Evolutionary conservation across 2,888 invertebrate genomes (phyloP).

Genomic region (Adela reaumurella): DNA sequence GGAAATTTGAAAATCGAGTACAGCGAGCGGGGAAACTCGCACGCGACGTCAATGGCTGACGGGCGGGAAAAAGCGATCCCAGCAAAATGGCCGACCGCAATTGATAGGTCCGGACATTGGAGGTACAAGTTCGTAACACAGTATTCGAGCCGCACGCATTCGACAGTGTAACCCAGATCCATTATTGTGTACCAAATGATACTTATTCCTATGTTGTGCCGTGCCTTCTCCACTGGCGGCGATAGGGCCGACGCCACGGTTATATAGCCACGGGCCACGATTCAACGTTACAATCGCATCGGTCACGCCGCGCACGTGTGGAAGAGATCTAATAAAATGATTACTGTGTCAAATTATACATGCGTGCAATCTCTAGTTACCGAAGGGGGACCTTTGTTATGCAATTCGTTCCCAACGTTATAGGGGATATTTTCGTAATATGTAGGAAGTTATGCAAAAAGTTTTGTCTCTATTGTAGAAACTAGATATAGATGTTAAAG

Average conservation of each 20-base stretch:
- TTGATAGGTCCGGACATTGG: not conserved
- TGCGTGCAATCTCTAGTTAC: slow-evolving; percentile 48
- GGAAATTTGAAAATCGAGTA: not conserved
- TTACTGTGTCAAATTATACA: slow-evolving; percentile 55
- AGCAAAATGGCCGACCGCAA: not conserved
- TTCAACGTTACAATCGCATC: slow-evolving; percentile 38
- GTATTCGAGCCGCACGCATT: not conserved
- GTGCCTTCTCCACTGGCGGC: slow-evolving; percentile 28
- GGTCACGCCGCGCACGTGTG: slow-evolving; percentile 54
- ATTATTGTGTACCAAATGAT: slow-evolving; percentile 50
- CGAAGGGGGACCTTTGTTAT: no score
- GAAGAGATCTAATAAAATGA: slow-evolving; percentile 52
- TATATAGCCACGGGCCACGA: not conserved
- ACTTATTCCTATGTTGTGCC: slow-evolving; percentile 20
- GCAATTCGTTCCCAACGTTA: no score
- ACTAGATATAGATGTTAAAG: no score
- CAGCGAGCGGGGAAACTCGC: not conserved
- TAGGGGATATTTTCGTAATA: no score
- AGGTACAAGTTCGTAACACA: not conserved
- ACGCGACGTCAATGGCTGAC: not conserved
- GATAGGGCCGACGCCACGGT: slow-evolving; percentile 19
- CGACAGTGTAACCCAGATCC: slow-evolving; percentile 18
- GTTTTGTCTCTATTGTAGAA: no score
- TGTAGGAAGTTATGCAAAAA: no score
- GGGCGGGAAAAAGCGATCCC: not conserved